Evolutionary conservation across 1,140 invertebrate species (phyloP).

Genomic region (Drosophila micromelanica): DNA sequence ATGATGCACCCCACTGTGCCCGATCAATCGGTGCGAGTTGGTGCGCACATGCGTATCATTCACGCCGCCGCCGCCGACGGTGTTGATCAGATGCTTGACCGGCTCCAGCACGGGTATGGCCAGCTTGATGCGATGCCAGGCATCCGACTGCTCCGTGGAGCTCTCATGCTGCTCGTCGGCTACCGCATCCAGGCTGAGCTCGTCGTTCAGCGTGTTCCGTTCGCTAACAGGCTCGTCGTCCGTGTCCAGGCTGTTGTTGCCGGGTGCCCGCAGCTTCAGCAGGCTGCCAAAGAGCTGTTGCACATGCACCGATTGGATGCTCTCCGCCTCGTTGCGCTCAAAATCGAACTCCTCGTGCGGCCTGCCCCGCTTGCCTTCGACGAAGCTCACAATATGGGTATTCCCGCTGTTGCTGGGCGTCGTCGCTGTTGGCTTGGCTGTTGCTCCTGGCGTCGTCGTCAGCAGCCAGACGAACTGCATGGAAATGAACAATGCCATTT

Average conservation of each 20-base stretch:
- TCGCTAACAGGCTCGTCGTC: conserved; percentile 58
- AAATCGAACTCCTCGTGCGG: conserved; percentile 62
- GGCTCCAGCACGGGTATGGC: conserved; percentile 73
- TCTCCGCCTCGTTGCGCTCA: conserved; percentile 63
- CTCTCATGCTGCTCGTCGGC: conserved; percentile 63
- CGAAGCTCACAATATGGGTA: conserved; percentile 62
- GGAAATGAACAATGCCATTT: conserved; percentile 17
- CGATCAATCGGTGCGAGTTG: conserved; percentile 62
- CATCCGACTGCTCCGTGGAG: conserved; percentile 40
- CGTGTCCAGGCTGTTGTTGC: conserved; percentile 44
- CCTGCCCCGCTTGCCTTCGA: conserved; percentile 30
- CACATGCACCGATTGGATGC: conserved; percentile 56
- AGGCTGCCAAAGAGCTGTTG: conserved; percentile 57
- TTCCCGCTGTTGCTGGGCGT: conserved; percentile 26
- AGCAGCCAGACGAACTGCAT: conserved; percentile 57
- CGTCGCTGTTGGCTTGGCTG: conserved; percentile 32
- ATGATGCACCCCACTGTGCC: conserved; percentile 62
- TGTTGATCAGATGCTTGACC: conserved; percentile 70
- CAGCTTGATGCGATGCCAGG: conserved; percentile 67
- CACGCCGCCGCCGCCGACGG: conserved; percentile 66
- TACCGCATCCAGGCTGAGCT: conserved; percentile 37
- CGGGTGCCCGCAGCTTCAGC: conserved; percentile 43
- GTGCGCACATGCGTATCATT: conserved; percentile 66
- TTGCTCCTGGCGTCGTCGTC: conserved; percentile 24
- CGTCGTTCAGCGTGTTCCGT: conserved; percentile 52